Percentiles rank a stretch among this genome's conserved stretches.
phyloP scores from a whole-genome alignment of 2,113 vertebrate species.

The Carollia perspicillata region DNA sequence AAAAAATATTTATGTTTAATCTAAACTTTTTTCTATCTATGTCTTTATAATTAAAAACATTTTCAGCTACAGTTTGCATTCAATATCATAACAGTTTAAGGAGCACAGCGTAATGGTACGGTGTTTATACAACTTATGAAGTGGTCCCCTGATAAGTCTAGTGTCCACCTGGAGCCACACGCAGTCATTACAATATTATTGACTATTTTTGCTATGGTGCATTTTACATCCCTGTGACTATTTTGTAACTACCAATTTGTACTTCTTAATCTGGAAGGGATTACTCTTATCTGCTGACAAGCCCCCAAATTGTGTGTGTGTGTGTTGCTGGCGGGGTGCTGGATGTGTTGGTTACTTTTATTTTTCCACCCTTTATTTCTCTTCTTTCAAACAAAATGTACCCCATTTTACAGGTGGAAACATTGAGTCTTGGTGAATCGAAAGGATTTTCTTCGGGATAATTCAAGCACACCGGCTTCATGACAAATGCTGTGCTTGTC shows the following conservation, averaged over 20 bases:
- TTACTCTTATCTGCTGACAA: not conserved
- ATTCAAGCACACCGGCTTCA: not conserved
- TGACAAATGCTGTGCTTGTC: not conserved
- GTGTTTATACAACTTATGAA: not conserved
- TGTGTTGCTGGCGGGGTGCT: not conserved
- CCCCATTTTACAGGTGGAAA: constrained; percentile 40
- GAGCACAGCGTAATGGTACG: not conserved
- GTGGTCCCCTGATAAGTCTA: not conserved
- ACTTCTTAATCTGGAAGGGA: not conserved
- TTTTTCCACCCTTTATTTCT: not conserved
- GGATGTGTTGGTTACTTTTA: not conserved
- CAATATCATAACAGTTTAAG: not conserved
- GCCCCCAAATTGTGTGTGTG: not conserved
- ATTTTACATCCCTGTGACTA: not conserved
- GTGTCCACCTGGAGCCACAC: not conserved
- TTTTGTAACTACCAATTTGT: not conserved
- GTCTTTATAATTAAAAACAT: not conserved
- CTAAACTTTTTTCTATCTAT: not conserved
- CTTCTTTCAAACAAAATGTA: not conserved
- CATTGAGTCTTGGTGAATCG: not conserved
- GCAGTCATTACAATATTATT: not conserved
- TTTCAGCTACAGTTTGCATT: not conserved
- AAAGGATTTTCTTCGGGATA: constrained; percentile 16
- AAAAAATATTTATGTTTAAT: not conserved
- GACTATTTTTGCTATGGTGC: not conserved